Percentiles rank a stretch among this genome's conserved stretches.
Conservation (phyloP, 2,113 vertebrate genomes). For the Tamias sibiricus region DNA sequence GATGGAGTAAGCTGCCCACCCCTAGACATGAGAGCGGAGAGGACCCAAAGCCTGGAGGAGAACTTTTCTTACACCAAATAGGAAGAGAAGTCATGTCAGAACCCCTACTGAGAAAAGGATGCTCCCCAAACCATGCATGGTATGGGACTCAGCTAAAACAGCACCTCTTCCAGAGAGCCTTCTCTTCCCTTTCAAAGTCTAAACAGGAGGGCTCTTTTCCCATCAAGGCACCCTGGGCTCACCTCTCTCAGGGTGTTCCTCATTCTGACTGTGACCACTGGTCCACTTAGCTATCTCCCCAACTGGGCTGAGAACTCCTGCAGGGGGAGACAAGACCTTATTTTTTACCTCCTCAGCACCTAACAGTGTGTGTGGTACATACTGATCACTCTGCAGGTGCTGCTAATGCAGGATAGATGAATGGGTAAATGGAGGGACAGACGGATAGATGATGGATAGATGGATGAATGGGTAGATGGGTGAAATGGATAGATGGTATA, state of each 20-base stretch:
- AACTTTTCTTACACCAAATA: background rate
- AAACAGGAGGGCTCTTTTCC: background rate
- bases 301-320: background rate
- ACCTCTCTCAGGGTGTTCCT: background rate
- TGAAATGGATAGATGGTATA: no score
- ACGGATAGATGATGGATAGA: no score
- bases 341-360: background rate
- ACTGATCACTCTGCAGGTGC: background rate
- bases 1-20: background rate
- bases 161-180: background rate
- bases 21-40: background rate
- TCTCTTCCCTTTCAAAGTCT: background rate
- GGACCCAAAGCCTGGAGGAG: background rate
- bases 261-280: background rate
- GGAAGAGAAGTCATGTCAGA: background rate
- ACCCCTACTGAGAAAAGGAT: background rate
- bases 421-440: accelerated
- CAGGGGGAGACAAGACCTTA: background rate
- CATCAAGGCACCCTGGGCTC: background rate
- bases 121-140: no score
- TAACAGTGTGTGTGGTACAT: background rate
- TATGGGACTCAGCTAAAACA: background rate
- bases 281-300: background rate
- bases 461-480: background rate
- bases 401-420: background rate